Evolutionary conservation across 2,113 vertebrate species (phyloP).

Genomic region (Odobenus rosmarus): DNA sequence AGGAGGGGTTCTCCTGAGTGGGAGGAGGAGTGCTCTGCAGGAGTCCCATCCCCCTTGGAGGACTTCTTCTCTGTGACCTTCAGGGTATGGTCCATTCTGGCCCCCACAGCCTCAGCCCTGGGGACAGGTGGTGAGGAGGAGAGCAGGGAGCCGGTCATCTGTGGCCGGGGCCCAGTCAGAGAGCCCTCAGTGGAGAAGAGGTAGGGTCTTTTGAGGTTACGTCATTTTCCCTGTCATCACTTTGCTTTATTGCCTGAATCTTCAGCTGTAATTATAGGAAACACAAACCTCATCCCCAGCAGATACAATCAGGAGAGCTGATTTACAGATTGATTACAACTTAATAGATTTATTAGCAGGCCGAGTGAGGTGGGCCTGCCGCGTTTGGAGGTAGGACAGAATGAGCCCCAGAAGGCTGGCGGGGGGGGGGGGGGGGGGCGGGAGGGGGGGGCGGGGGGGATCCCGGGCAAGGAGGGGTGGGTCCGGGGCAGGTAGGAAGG

Average conservation of each 20-base stretch:
- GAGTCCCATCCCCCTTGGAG: background rate
- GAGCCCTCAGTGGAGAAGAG: background rate
- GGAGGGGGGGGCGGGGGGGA: background rate
- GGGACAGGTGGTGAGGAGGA: background rate
- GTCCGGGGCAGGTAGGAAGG: background rate
- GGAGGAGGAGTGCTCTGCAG: background rate
- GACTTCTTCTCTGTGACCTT: background rate
- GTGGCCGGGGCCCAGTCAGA: background rate
- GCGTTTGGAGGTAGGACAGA: background rate
- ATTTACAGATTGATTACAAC: conserved; percentile 53
- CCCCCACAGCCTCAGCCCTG: background rate
- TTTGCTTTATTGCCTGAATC: conserved; percentile 32
- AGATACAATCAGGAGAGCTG: conserved; percentile 43
- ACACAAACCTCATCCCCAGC: background rate
- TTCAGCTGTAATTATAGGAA: conserved; percentile 51
- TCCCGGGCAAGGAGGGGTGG: background rate
- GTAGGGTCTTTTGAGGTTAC: background rate
- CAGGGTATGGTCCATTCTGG: background rate
- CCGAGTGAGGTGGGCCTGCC: background rate
- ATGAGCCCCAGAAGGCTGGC: background rate
- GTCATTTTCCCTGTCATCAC: background rate
- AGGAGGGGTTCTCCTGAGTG: accelerated
- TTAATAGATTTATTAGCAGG: conserved; percentile 58
- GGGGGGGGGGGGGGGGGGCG: background rate
- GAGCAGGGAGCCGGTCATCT: background rate